phyloP scores from a whole-genome alignment of 2,797 vertebrate genomes.

The Enteromius treurensis region DNA sequence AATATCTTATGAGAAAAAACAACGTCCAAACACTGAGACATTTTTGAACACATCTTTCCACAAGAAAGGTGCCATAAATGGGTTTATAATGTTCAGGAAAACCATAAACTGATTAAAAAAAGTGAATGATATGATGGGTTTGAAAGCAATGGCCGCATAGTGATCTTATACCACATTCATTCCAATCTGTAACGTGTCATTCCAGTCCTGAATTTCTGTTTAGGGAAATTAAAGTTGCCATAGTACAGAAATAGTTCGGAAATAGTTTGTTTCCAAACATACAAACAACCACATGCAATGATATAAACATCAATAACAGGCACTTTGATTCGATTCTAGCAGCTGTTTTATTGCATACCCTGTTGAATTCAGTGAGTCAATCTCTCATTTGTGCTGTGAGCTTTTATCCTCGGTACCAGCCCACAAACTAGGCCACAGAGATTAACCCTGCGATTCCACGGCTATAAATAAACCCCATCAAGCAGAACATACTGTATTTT shows the following conservation, averaged over 20 bases:
- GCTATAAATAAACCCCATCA: conserved; percentile 54
- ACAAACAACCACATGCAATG: not conserved
- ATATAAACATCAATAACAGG: not conserved
- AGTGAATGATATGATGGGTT: not conserved
- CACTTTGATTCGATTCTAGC: not conserved
- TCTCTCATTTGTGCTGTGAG: conserved; percentile 34
- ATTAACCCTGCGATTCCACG: conserved; percentile 43
- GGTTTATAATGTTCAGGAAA: not conserved
- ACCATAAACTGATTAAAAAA: not conserved
- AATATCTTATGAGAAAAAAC: not conserved
- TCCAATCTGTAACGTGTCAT: conserved; percentile 30
- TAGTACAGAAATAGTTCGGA: conserved; percentile 21
- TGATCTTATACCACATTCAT: conserved; percentile 32
- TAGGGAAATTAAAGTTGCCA: conserved; percentile 35
- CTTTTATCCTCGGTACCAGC: conserved; percentile 17
- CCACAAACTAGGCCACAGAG: conserved; percentile 51
- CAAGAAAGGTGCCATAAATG: not conserved
- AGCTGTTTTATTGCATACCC: conserved; percentile 11
- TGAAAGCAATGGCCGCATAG: conserved; percentile 23
- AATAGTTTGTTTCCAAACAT: conserved; percentile 4
- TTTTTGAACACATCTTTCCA: not conserved
- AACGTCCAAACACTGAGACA: not conserved
- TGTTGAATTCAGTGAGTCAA: conserved; percentile 35
- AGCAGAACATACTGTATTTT: conserved; percentile 16
- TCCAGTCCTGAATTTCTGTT: conserved; percentile 19